A percentile compares a stretch with the other conserved stretches of the same genome.
phyloP scores from a whole-genome alignment of 2,888 invertebrate genomes.

The Trissolcus japonicus region DNA sequence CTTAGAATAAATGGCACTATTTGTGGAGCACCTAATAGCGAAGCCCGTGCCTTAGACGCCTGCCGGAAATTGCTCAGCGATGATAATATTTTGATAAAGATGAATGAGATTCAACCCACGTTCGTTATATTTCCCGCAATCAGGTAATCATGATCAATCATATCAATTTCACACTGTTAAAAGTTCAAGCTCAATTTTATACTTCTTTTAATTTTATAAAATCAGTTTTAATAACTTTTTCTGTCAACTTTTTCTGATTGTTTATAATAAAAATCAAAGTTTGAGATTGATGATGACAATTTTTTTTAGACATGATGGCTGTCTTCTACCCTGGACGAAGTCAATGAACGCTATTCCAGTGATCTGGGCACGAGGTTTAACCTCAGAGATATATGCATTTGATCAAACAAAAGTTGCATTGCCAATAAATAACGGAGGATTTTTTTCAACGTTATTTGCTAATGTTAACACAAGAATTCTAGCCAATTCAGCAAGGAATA shows the following conservation, averaged over 20 bases:
- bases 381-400: slow-evolving; percentile 70
- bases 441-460: slow-evolving; percentile 59
- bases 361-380: slow-evolving; percentile 67
- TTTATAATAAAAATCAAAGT: neutral
- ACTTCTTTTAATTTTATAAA: no score
- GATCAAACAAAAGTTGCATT: slow-evolving; percentile 69
- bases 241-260: neutral
- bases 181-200: no score
- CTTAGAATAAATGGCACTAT: slow-evolving; percentile 59
- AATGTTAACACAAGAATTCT: slow-evolving; percentile 51
- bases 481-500: slow-evolving; percentile 60
- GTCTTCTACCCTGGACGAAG: slow-evolving; percentile 70
- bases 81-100: slow-evolving; percentile 61
- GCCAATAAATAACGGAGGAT: slow-evolving; percentile 64
- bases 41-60: slow-evolving; percentile 62
- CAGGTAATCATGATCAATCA: slow-evolving; percentile 62
- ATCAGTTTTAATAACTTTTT: no score
- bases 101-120: slow-evolving; percentile 68
- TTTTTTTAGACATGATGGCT: slow-evolving; percentile 71
- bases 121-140: slow-evolving; percentile 71
- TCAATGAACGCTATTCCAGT: slow-evolving; percentile 69
- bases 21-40: slow-evolving; percentile 47
- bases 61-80: slow-evolving; percentile 67
- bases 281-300: neutral
- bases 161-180: neutral